Evolutionary conservation across 2,888 invertebrate species (phyloP), one percentile per base, ranked within the genome.

Genomic region (Cerastoderma edule): DNA sequence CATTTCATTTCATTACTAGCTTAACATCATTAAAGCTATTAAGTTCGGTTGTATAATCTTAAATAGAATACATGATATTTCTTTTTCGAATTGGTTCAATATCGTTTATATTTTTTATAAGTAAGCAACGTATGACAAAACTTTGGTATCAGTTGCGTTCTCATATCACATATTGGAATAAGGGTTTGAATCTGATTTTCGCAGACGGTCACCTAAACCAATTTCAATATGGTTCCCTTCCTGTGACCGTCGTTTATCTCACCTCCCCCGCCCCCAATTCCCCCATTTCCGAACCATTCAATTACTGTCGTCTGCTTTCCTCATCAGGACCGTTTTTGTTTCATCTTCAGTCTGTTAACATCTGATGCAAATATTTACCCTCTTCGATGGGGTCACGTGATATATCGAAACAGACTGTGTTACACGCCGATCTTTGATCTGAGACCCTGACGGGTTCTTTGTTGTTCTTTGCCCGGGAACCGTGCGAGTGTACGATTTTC

Each of bases 381-480:
- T 60, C 50, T 63, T 67, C 70, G 48, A 46, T 72, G 63, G 30
- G 72, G 77, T 77, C 77, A 77, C 69, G 77, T 77, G 77, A 67
- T 46, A 70, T 48, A 60, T 63, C 53, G 63, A 50, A 66, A 57
- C 44, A 70, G 72, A 57, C 69, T 70, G 70, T 70, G 73, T 67
- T 73, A 70, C 70, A 33, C 44, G 39, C 48, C 22, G 46, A 39
- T 63, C 60, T 72, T 53, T 73, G 77, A 77, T 77, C 72, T 65
- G 69, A 53, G 67, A 48, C 72, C 64, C 56, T 74, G 67, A 73
- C 69, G 39, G 57, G 63, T 71, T 67, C 76, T 80, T 76, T 80
- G 80, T 80, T 80, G 74, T 80, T 80, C 73, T 76, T 73, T 76
- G 80, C 72, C 76, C 76, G 76, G 32, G 33, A 57, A 72, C 60